Percentiles rank a stretch among this genome's conserved stretches.
phyloP scores from a whole-genome alignment of 1,140 invertebrate genomes.

The Macrotrachela quadricornifera region DNA sequence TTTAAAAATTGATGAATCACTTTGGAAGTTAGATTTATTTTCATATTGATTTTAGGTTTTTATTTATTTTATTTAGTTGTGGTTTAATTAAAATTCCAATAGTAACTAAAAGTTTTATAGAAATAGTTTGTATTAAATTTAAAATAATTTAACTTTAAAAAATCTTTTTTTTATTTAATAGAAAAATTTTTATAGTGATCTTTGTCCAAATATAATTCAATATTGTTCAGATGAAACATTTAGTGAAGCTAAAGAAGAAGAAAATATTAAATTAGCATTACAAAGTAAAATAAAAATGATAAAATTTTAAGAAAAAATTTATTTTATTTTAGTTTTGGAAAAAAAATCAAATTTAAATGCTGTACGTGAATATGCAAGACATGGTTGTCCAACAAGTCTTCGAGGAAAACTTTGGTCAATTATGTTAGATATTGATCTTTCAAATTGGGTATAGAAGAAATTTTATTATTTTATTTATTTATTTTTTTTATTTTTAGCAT shows the following conservation, averaged over 20 bases:
- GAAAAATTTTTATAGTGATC: constrained; percentile 25
- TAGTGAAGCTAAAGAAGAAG: constrained; percentile 23
- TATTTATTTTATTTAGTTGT: constrained; percentile 38
- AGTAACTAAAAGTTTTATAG: constrained; percentile 53
- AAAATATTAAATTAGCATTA: constrained; percentile 21
- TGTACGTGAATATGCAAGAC: constrained; percentile 53
- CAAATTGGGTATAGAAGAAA: background rate
- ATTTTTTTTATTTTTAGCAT: constrained; percentile 41
- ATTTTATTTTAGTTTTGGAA: constrained; percentile 12
- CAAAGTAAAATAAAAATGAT: constrained; percentile 16
- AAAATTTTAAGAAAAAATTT: background rate
- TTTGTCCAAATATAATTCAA: constrained; percentile 28
- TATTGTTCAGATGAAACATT: constrained; percentile 27
- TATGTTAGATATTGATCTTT: constrained; percentile 44
- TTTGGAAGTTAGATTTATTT: constrained; percentile 6
- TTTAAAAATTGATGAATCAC: constrained; percentile 34
- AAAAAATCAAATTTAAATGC: constrained; percentile 23
- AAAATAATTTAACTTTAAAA: background rate
- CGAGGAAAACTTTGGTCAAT: constrained; percentile 56
- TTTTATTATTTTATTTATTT: background rate
- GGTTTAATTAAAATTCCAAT: constrained; percentile 65
- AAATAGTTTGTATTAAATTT: constrained; percentile 41
- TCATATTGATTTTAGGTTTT: constrained; percentile 4
- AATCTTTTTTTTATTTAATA: constrained; percentile 14
- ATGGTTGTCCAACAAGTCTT: constrained; percentile 53